A percentile compares a stretch with the other conserved stretches of the same genome.
phyloP scores from a whole-genome alignment of 2,888 invertebrate species.

The Lysandra bellargus region DNA sequence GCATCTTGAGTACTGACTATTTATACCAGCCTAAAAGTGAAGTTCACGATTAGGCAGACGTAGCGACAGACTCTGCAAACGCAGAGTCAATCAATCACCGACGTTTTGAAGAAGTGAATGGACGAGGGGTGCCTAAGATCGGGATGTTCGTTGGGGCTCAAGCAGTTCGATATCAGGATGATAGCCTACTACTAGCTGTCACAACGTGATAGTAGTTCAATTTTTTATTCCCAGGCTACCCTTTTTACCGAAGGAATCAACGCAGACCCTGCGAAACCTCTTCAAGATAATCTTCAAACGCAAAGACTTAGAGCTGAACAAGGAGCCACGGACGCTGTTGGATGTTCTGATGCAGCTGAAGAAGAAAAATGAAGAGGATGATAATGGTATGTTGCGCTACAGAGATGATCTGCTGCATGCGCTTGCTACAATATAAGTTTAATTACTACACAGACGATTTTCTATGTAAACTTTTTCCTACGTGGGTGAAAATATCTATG shows the following conservation, averaged over 20 bases:
- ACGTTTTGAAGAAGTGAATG: neutral
- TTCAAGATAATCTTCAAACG: conserved; percentile 49
- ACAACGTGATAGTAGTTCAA: too few species aligned
- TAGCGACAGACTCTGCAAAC: too few species aligned
- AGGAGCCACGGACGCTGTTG: conserved; percentile 39
- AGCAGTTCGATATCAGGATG: neutral
- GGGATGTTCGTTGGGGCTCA: neutral
- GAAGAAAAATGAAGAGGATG: conserved; percentile 34
- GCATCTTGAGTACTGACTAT: too few species aligned
- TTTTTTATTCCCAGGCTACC: conserved; percentile 49
- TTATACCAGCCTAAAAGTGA: too few species aligned
- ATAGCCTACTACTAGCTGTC: neutral
- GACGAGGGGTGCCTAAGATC: neutral
- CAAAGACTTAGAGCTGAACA: conserved; percentile 40
- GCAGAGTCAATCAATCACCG: too few species aligned
- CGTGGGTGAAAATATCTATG: too few species aligned
- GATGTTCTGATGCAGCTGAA: conserved; percentile 43
- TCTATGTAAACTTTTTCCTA: too few species aligned
- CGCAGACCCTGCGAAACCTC: conserved; percentile 48
- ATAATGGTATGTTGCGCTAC: conserved; percentile 23
- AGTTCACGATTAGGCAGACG: too few species aligned
- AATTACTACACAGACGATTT: neutral
- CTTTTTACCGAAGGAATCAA: conserved; percentile 54
- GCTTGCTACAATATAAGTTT: neutral
- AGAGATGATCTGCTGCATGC: too few species aligned